A percentile compares a stretch with the other conserved stretches of the same genome.
Evolutionary conservation across 2,113 vertebrate genomes (phyloP).

Genomic region (Accipiter virgatus): DNA sequence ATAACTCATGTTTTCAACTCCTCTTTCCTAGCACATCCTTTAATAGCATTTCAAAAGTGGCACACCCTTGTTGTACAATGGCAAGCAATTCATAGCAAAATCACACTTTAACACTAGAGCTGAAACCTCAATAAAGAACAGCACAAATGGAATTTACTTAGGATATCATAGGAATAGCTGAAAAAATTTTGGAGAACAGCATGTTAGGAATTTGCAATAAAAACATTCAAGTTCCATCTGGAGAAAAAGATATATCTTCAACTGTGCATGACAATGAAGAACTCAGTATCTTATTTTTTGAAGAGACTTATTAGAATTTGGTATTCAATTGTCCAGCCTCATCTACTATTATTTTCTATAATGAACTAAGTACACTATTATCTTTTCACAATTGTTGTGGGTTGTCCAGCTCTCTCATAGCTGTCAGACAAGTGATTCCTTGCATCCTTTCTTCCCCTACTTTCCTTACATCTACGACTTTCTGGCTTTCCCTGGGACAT

Average conservation of each 20-base stretch:
- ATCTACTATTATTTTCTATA: background rate
- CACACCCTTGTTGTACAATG: background rate
- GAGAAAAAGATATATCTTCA: slow-evolving; percentile 30
- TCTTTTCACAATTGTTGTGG: background rate
- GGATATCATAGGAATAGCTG: slow-evolving; percentile 20
- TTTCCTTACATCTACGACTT: background rate
- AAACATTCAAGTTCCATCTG: slow-evolving; percentile 29
- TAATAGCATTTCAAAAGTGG: background rate
- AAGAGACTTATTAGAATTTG: background rate
- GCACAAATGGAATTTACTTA: slow-evolving; percentile 22
- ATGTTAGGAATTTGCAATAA: slow-evolving; percentile 45
- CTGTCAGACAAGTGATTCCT: background rate
- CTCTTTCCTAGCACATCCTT: background rate
- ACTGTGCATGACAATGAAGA: background rate
- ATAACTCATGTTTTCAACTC: background rate
- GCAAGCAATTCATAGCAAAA: background rate
- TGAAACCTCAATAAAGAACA: background rate
- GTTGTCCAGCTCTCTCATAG: background rate
- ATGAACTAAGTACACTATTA: background rate
- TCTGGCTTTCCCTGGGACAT: background rate
- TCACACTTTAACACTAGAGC: background rate
- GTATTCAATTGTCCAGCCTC: background rate
- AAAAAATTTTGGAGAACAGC: background rate
- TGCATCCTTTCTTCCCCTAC: background rate
- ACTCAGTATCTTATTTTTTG: background rate